phyloP scores from a whole-genome alignment of 2,113 vertebrate genomes.

The Microtus montanus region DNA sequence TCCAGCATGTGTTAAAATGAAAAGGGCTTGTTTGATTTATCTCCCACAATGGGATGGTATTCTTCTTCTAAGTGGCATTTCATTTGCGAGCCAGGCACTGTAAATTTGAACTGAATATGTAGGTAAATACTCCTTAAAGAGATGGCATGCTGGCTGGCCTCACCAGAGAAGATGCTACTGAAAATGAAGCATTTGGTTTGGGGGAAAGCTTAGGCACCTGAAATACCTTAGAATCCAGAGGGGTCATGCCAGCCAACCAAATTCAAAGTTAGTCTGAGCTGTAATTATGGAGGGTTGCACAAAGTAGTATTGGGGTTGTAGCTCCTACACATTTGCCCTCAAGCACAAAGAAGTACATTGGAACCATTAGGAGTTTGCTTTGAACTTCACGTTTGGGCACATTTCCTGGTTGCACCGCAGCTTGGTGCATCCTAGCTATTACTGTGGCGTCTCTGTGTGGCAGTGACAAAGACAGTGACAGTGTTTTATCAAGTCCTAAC shows the following conservation, averaged over 20 bases:
- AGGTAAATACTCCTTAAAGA: constrained; percentile 80
- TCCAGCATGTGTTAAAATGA: constrained; percentile 76
- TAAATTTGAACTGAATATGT: constrained; percentile 81
- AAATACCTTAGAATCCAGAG: neutral
- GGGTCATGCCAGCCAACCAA: neutral
- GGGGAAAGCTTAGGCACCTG: constrained; percentile 47
- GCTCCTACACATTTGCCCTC: neutral
- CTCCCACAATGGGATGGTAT: constrained; percentile 75
- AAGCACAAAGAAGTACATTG: neutral
- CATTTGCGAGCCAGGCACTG: constrained; percentile 76
- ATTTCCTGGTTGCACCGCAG: neutral
- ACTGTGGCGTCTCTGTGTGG: constrained; percentile 19
- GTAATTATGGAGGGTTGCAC: neutral
- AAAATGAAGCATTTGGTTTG: constrained; percentile 52
- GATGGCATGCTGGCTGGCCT: constrained; percentile 60
- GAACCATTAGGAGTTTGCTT: neutral
- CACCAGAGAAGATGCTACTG: constrained; percentile 14
- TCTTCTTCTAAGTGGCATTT: constrained; percentile 81
- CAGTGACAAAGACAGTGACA: constrained; percentile 58
- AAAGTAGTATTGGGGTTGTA: neutral
- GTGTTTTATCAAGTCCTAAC: constrained; percentile 54
- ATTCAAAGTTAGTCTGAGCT: neutral
- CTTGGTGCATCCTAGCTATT: neutral
- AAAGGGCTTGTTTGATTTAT: constrained; percentile 80
- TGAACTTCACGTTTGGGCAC: constrained; percentile 19